These are phyloP conservation scores for Arion vulgaris DNA, from an alignment of 1,140 invertebrate species.

Conservation along the genomic window DNA sequence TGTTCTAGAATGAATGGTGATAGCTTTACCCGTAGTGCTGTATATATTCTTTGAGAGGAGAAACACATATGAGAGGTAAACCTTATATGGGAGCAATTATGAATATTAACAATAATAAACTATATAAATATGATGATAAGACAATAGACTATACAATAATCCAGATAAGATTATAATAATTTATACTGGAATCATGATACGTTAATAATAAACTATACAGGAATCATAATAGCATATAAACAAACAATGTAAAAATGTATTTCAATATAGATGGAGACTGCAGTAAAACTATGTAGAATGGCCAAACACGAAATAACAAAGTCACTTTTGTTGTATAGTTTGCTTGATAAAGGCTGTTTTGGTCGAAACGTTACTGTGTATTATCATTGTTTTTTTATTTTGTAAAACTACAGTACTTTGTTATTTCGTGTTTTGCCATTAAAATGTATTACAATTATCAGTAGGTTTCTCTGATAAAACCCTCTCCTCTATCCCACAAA, in stretches of 20 bases:
- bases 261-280: background rate
- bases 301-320: too few species aligned
- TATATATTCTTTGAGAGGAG: background rate
- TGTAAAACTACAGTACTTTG: too few species aligned
- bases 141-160: background rate
- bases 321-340: too few species aligned
- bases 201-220: conserved; percentile 3
- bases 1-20: background rate
- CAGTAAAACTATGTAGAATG: too few species aligned
- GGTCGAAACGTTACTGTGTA: too few species aligned
- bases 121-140: background rate
- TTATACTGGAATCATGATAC: background rate
- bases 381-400: too few species aligned
- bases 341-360: too few species aligned
- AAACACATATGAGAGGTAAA: background rate
- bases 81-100: background rate
- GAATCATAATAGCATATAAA: background rate
- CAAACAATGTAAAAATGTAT: background rate
- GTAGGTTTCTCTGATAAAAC: background rate
- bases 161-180: background rate
- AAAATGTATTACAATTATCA: too few species aligned
- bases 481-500: background rate
- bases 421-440: too few species aligned
- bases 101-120: background rate
- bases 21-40: conserved; percentile 5